These are phyloP conservation scores for Argopecten irradians DNA, from an alignment of 1,140 invertebrate species.

Conservation along the genomic window DNA sequence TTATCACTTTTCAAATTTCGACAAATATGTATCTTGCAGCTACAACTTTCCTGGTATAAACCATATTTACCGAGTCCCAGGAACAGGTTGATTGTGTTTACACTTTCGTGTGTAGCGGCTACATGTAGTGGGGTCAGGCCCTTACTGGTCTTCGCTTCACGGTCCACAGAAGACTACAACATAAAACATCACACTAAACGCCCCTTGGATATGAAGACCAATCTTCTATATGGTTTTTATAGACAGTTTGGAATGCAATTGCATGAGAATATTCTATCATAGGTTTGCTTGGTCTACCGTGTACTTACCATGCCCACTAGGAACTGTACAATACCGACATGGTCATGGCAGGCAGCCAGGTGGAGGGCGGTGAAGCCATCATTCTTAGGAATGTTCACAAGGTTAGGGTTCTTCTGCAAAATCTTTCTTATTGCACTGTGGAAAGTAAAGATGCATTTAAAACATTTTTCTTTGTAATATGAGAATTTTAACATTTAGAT, in stretches of 20 bases:
- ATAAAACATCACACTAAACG: too few relatives aligned
- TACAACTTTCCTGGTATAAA: too few relatives aligned
- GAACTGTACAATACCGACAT: not conserved
- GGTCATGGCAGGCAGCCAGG: not conserved
- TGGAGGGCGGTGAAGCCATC: not conserved
- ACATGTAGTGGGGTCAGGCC: not conserved
- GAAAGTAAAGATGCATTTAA: not conserved
- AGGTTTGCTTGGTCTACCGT: too few relatives aligned
- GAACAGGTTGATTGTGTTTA: not conserved
- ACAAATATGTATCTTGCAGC: too few relatives aligned
- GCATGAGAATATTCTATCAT: too few relatives aligned
- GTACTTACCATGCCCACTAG: not conserved
- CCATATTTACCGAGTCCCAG: not conserved
- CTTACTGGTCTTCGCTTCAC: not conserved
- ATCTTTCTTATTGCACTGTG: not conserved
- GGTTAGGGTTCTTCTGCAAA: not conserved
- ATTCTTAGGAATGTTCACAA: not conserved
- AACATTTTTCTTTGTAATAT: too few relatives aligned
- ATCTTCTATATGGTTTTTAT: too few relatives aligned
- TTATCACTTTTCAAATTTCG: too few relatives aligned
- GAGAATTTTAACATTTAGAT: too few relatives aligned
- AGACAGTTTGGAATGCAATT: too few relatives aligned
- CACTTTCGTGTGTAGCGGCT: not conserved
- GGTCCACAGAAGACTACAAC: not conserved
- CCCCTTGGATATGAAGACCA: too few relatives aligned